phyloP scores from a whole-genome alignment of 2,113 vertebrate genomes.

The Silurus asotus region DNA sequence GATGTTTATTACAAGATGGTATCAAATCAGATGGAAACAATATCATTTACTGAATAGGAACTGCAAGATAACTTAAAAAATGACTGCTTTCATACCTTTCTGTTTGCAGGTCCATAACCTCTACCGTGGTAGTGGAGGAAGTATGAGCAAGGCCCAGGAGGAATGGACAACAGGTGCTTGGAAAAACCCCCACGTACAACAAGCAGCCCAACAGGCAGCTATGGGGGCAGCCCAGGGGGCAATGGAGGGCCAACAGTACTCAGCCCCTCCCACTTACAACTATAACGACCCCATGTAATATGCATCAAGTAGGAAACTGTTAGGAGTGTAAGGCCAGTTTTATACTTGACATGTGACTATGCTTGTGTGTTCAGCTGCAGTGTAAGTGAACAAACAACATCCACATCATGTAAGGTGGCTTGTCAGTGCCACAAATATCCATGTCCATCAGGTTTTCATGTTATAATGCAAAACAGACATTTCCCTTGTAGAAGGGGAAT shows the following conservation, averaged over 20 bases:
- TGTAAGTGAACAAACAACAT: neutral
- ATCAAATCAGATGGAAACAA: neutral
- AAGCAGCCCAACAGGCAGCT: slow-evolving; percentile 91
- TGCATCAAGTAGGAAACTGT: slow-evolving; percentile 32
- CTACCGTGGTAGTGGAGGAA: slow-evolving; percentile 93
- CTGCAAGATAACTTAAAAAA: neutral
- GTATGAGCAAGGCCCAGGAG: slow-evolving; percentile 96
- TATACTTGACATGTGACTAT: slow-evolving; percentile 61
- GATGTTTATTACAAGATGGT: neutral
- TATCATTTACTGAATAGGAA: neutral
- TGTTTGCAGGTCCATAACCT: slow-evolving; percentile 84
- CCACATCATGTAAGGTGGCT: neutral
- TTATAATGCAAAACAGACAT: slow-evolving; percentile 10
- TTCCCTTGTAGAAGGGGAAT: neutral
- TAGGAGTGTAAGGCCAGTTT: slow-evolving; percentile 58
- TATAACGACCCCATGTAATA: slow-evolving; percentile 93
- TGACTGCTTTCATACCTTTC: neutral
- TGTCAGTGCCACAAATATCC: neutral
- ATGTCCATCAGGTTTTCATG: neutral
- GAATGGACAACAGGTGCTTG: slow-evolving; percentile 96
- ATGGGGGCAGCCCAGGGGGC: slow-evolving; percentile 90
- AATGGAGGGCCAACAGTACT: slow-evolving; percentile 82
- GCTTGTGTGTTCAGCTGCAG: neutral
- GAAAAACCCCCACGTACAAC: slow-evolving; percentile 96
- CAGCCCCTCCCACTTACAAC: slow-evolving; percentile 91